Evolutionary conservation across 2,797 vertebrate species (phyloP), one percentile per base, ranked within the genome.

Genomic region (Gymnoscopelus braueri): DNA sequence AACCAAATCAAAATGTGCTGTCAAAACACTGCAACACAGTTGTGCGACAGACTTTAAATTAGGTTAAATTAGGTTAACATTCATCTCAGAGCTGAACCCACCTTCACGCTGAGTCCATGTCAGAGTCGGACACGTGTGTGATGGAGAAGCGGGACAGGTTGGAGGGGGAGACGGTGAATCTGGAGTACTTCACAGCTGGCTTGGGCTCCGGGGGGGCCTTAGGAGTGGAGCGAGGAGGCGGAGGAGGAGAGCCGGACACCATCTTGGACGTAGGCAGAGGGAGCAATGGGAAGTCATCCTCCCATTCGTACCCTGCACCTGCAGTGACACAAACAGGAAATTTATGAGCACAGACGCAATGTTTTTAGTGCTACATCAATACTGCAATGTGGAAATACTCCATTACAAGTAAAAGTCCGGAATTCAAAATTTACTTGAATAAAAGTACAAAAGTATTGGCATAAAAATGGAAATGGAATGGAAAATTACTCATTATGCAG

Each of bases 141-240:
- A 99, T 98, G 85, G 97, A 98, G 91, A 99, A 99, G 9, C 98
- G 96, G 44, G 97, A 98, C 44, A 92, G 84, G 0, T 82, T 91
- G 65, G 96, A 92, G 0, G 97, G 96, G 0, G 96, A 98, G 48
- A 98, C 96, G 0, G 95, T 96, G 94, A 99, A 99, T 23, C 97
- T 95, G 32, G 98, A 98, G 79, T 86, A 92, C 79, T 93, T 92
- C 7, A 52, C 60, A 0, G 78, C 75, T 2, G 90, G 85, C 81
- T 94, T 94, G 75, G 91, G 87, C 0, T 70, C 85, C 0, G 89
- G 84, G 66, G 84, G 84, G 68, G 85, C 59, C 68, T 75, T 82
- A 67, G 80, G n/a, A 87, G 67, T 0, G 77, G 82, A 44, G 71
- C 55, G 2, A 39, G 77, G 75, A 0, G 77, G 87, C 0, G 93